Conservation (phyloP, 1,140 invertebrate species). For the Drosophila miranda region DNA sequence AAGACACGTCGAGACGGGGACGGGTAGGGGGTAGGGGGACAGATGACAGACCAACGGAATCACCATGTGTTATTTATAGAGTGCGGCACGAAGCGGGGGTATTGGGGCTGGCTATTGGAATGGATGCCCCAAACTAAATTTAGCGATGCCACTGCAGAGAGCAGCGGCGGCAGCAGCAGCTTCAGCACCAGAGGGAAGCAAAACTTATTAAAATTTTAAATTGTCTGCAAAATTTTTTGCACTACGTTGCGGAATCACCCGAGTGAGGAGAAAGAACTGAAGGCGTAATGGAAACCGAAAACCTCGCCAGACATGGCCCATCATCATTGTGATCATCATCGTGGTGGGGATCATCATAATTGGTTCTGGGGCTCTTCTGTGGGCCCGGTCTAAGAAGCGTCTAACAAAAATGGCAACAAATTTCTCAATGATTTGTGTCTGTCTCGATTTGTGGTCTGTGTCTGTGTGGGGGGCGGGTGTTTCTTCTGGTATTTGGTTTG, state of each 20-base stretch:
- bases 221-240: conserved; percentile 74
- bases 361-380: conserved; percentile 44
- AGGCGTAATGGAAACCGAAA: conserved; percentile 71
- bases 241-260: conserved; percentile 60
- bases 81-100: no score
- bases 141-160: conserved; percentile 35
- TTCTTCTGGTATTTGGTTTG: conserved; percentile 23
- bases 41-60: no score
- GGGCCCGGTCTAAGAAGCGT: conserved; percentile 66
- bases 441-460: neutral
- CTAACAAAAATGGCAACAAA: conserved; percentile 73
- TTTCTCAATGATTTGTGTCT: conserved; percentile 31
- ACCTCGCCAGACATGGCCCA: conserved; percentile 53
- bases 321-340: conserved; percentile 12
- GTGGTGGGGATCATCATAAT: conserved; percentile 37
- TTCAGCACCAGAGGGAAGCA: conserved; percentile 17
- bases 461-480: neutral
- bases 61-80: conserved; percentile 46
- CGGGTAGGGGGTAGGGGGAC: no score
- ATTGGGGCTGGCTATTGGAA: conserved; percentile 1
- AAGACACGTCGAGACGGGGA: no score
- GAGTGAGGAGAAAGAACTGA: conserved; percentile 6
- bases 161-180: neutral
- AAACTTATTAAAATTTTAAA: conserved; percentile 76
- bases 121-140: conserved; percentile 55